These are phyloP conservation scores for Mycteria americana DNA, from an alignment of 2,797 vertebrate species.

Conservation along the genomic window DNA sequence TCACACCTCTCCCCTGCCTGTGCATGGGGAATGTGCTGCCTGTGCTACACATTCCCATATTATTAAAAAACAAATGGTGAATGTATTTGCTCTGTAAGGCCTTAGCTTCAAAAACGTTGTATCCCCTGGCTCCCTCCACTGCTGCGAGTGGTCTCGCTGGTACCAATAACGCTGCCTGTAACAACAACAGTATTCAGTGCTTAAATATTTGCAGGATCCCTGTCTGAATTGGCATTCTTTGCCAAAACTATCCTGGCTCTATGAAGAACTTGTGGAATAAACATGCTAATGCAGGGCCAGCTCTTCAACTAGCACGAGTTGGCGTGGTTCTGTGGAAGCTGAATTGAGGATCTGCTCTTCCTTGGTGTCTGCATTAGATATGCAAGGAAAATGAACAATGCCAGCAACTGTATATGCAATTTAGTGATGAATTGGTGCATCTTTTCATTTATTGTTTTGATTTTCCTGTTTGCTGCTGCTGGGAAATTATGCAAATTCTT, in stretches of 20 bases:
- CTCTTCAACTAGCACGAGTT: not conserved
- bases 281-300: conserved; percentile 20
- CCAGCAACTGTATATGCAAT: conserved; percentile 52
- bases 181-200: not conserved
- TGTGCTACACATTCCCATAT: not conserved
- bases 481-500: conserved; percentile 67
- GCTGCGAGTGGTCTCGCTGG: not conserved
- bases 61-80: not conserved
- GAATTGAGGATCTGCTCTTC: not conserved
- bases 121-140: not conserved
- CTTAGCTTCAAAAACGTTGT: not conserved
- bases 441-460: conserved; percentile 66
- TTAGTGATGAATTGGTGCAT: conserved; percentile 59
- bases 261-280: conserved; percentile 42
- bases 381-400: conserved; percentile 55
- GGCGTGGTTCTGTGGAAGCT: not conserved
- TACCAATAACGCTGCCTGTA: not conserved
- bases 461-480: conserved; percentile 56
- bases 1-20: not conserved
- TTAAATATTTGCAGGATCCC: not conserved
- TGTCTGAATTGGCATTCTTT: conserved; percentile 22
- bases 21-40: not conserved
- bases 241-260: conserved; percentile 18
- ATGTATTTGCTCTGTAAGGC: not conserved
- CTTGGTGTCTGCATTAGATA: conserved; percentile 32